Conservation (phyloP, 2,797 vertebrate genomes). For the Mastacembelus armatus region DNA sequence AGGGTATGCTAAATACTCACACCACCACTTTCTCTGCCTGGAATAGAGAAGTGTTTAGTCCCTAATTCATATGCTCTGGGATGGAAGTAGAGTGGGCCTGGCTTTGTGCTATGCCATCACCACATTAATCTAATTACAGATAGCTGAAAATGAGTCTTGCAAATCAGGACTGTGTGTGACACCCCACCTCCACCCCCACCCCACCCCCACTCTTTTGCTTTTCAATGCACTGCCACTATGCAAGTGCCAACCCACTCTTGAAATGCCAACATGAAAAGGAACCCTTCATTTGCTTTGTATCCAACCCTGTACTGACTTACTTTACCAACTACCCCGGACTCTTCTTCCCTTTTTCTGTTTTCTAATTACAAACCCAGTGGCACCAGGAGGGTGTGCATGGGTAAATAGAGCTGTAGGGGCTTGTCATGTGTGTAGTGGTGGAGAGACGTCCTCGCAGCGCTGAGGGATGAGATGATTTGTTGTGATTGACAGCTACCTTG, state of each 20-base stretch:
- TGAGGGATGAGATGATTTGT: constrained; percentile 93
- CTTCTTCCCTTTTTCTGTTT: constrained; percentile 73
- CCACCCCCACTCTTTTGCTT: constrained; percentile 82
- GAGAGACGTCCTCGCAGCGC: constrained; percentile 92
- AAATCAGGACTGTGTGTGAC: constrained; percentile 62
- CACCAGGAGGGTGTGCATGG: constrained; percentile 88
- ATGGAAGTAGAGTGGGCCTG: constrained; percentile 88
- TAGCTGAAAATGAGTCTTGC: constrained; percentile 90
- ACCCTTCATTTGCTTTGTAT: constrained; percentile 84
- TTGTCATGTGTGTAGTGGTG: constrained; percentile 90
- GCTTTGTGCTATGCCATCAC: constrained; percentile 90
- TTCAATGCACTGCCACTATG: constrained; percentile 82
- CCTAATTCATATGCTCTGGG: constrained; percentile 91
- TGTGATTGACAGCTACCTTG: constrained; percentile 99
- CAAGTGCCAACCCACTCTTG: constrained; percentile 86
- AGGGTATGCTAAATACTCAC: constrained; percentile 94
- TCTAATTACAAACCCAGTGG: constrained; percentile 91
- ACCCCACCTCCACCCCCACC: constrained; percentile 43
- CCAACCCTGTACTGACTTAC: constrained; percentile 88
- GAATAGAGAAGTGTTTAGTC: constrained; percentile 93
- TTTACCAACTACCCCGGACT: constrained; percentile 52
- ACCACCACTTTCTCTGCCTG: constrained; percentile 90
- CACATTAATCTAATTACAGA: constrained; percentile 98
- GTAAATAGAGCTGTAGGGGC: constrained; percentile 96
- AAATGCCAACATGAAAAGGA: constrained; percentile 81